These are phyloP conservation scores for Temnothorax rugatulus DNA, from an alignment of 2,888 invertebrate genomes.

Conservation along the genomic window DNA sequence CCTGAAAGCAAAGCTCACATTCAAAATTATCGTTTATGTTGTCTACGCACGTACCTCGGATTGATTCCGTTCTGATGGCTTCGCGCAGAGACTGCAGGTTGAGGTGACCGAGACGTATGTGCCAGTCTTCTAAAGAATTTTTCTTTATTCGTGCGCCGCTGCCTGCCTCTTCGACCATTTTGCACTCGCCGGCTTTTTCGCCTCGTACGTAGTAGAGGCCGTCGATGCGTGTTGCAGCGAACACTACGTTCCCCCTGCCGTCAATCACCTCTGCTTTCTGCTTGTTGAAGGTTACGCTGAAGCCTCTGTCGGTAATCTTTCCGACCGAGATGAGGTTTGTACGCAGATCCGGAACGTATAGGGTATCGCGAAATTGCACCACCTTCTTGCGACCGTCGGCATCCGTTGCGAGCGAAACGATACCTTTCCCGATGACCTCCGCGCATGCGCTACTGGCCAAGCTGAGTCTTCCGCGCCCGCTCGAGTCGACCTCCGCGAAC, in stretches of 20 bases:
- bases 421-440: not conserved
- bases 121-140: not conserved
- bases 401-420: not conserved
- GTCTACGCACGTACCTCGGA: not conserved
- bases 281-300: not conserved
- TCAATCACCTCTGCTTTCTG: not conserved
- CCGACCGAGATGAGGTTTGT: not conserved
- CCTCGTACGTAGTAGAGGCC: not conserved
- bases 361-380: not conserved
- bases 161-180: not conserved
- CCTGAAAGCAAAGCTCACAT: not conserved
- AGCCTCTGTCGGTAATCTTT: not conserved
- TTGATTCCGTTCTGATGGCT: not conserved
- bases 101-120: not conserved
- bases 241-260: not conserved
- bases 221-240: not conserved
- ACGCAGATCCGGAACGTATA: not conserved
- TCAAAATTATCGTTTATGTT: not conserved
- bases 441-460: not conserved
- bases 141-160: not conserved
- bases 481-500: not conserved
- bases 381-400: not conserved
- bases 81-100: not conserved
- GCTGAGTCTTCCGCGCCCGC: not conserved
- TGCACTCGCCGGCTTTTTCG: not conserved